phyloP scores from a whole-genome alignment of 2,113 vertebrate species.

The Myocastor coypus region DNA sequence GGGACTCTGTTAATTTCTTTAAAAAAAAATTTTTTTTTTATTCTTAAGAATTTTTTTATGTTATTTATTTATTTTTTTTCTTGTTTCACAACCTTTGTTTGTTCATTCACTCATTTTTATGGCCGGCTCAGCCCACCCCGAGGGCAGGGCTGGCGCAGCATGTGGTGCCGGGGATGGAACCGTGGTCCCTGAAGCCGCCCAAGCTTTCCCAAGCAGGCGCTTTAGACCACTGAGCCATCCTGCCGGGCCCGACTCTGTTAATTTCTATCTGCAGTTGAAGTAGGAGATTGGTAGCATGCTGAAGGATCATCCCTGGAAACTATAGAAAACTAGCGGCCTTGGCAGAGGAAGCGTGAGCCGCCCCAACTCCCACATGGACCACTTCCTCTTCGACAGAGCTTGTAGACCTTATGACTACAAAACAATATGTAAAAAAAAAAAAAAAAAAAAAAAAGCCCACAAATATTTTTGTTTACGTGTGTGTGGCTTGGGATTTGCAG shows the following conservation, averaged over 20 bases:
- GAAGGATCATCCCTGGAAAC: conserved; percentile 90
- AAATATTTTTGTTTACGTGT: conserved; percentile 92
- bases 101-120: too few species aligned
- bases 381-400: neutral
- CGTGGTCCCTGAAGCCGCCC: too few species aligned
- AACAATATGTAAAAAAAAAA: neutral
- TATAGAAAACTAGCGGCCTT: conserved; percentile 87
- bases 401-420: neutral
- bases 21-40: too few species aligned
- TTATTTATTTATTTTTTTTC: too few species aligned
- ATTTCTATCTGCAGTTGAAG: neutral
- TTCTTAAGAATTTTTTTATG: too few species aligned
- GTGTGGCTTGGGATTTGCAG: conserved; percentile 84
- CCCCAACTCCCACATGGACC: conserved; percentile 90
- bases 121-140: too few species aligned
- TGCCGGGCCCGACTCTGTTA: too few species aligned
- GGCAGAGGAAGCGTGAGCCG: conserved; percentile 91
- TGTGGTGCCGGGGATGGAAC: too few species aligned
- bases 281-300: conserved; percentile 83
- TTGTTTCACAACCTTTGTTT: too few species aligned
- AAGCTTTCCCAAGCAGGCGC: too few species aligned
- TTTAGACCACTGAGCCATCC: too few species aligned
- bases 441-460: neutral
- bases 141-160: too few species aligned
- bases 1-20: neutral